A percentile compares a stretch with the other conserved stretches of the same genome.
phyloP scores from a whole-genome alignment of 2,888 invertebrate species.

The Sesia apiformis region DNA sequence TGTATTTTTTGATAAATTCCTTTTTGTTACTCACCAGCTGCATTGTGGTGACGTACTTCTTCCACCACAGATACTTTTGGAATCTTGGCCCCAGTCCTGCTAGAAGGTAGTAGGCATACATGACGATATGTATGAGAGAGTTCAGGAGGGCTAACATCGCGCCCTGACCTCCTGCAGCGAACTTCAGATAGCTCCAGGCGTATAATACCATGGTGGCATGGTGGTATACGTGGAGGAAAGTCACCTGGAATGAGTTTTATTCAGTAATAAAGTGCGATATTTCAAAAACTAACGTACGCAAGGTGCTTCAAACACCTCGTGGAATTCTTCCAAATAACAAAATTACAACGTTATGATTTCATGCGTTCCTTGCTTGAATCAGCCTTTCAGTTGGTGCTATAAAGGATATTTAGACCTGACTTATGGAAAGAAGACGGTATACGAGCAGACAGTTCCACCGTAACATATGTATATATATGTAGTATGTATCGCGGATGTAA shows the following conservation, averaged over 20 bases:
- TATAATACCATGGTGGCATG: conserved; percentile 86
- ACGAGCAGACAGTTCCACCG: too few species aligned
- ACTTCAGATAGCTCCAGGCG: conserved; percentile 87
- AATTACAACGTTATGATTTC: too few species aligned
- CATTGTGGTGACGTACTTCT: conserved; percentile 87
- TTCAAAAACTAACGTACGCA: not conserved
- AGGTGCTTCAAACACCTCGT: too few species aligned
- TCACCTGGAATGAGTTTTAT: conserved; percentile 76
- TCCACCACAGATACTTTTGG: conserved; percentile 91
- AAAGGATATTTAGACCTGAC: too few species aligned
- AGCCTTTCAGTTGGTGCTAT: too few species aligned
- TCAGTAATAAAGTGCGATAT: not conserved
- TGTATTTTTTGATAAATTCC: not conserved
- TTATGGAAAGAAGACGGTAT: too few species aligned
- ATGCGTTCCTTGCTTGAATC: too few species aligned
- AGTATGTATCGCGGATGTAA: too few species aligned
- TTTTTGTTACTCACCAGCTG: conserved; percentile 77
- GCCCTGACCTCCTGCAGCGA: conserved; percentile 85
- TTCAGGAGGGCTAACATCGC: conserved; percentile 84
- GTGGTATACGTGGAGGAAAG: conserved; percentile 93
- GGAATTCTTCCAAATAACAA: too few species aligned
- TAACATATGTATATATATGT: too few species aligned
- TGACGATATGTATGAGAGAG: conserved; percentile 85
- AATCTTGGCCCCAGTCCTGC: conserved; percentile 84
- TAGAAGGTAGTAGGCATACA: conserved; percentile 88